Base-by-base conservation (phyloP, 37 sponge, comb jelly and placozoan genomes). In the Lycopodina hypogea region DNA sequence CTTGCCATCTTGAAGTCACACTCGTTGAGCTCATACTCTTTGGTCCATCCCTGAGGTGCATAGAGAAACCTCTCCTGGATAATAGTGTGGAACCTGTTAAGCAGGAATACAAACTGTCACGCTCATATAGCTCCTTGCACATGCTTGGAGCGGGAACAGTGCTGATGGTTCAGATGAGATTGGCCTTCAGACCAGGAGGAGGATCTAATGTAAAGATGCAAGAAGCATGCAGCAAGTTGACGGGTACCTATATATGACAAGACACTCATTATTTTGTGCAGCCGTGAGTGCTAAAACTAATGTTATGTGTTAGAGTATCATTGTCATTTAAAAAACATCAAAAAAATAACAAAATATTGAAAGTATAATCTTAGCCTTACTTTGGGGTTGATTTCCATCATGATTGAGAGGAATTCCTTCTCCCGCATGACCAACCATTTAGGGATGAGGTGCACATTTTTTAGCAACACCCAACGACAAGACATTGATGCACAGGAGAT, bases 1-100 rank as follows among this genome's bases (percentile, higher is more conserved):
- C n/a, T n/a, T n/a, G n/a, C n/a, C n/a, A n/a, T n/a, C n/a, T n/a
- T n/a, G n/a, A n/a, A n/a, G 70, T 97, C 98, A 42, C 89, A 87
- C 67, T 97, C 98, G 69, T 97, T 97, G 72, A 97, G 95, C 86
- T 97, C 98, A 55, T 97, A 97, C 73, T 86, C 89, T 89, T 97
- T 97, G 56, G 93, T 42, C 98, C 98, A 97, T 23, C 98, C 98
- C 21, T 92, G 89, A n/a, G 98, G 98, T 21, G 89, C 65, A 81
- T 97, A 97, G 69, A 89, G 85, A 50, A 97, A 80, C 36, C 98
- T 51, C 81, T 97, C 98, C 79, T 97, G 98, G 22, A 93, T 63
- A 33, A 95, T 83, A 48, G 98, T 95, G 68, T 97, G 95, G 77
- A 97, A 84, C 98, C 98, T 95, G 68, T 95, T 95, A 55, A 97